A percentile compares a stretch with the other conserved stretches of the same genome.
These are phyloP conservation scores for Amblyjoppa proteus DNA, from an alignment of 2,888 invertebrate species.

Conservation along the genomic window DNA sequence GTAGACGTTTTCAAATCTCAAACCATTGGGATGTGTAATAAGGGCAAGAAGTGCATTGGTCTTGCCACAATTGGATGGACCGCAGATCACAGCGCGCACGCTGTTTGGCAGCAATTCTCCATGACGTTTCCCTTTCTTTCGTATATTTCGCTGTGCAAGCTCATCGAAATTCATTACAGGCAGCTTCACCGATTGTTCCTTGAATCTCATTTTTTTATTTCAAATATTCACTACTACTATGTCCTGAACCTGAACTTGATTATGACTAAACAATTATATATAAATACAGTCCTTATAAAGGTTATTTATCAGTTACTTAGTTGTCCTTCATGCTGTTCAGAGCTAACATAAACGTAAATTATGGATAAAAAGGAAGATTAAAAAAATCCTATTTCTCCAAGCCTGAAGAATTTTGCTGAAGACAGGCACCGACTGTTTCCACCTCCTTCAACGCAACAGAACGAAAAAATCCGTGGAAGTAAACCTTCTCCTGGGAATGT, in stretches of 20 bases:
- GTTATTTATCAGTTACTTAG: background rate
- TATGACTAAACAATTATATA: background rate
- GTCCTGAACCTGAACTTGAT: background rate
- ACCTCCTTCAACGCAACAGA: background rate
- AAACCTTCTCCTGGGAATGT: background rate
- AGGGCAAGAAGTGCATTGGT: conserved; percentile 66
- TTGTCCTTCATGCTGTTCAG: background rate
- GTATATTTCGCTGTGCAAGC: conserved; percentile 6
- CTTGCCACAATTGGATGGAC: conserved; percentile 68
- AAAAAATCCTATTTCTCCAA: background rate
- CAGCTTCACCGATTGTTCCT: conserved; percentile 21
- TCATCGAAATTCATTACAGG: conserved; percentile 58
- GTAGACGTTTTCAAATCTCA: conserved; percentile 70
- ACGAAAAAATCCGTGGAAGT: background rate
- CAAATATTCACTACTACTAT: too few relatives aligned
- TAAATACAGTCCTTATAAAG: background rate
- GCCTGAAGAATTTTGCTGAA: background rate
- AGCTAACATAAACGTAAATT: background rate
- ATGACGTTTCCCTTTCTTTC: conserved; percentile 45
- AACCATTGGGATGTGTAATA: conserved; percentile 46
- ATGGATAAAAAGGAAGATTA: background rate
- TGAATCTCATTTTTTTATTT: conserved; percentile 34
- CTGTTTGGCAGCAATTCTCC: conserved; percentile 71
- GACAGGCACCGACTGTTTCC: background rate
- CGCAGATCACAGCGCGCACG: conserved; percentile 72